A percentile compares a stretch with the other conserved stretches of the same genome.
Conservation (phyloP, 2,113 vertebrate species). For the Chloroceryle aenea region DNA sequence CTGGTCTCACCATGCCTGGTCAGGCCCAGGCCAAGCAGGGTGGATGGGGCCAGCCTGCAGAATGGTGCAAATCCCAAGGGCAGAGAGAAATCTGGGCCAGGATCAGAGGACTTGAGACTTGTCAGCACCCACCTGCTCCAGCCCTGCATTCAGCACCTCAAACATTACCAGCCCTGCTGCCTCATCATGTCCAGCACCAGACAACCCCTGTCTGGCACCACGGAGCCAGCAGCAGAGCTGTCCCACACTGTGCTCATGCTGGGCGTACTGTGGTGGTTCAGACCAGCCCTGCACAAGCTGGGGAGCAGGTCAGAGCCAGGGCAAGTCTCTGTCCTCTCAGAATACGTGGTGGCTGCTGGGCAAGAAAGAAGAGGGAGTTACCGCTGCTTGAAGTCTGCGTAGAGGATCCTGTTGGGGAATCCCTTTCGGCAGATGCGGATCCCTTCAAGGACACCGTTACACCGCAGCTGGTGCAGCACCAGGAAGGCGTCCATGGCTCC, state of each 20-base stretch:
- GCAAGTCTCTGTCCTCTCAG: background rate
- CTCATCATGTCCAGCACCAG: background rate
- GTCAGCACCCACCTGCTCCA: background rate
- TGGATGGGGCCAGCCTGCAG: background rate
- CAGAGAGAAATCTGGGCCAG: background rate
- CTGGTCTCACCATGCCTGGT: background rate
- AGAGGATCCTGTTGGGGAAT: constrained; percentile 92
- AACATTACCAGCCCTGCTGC: background rate
- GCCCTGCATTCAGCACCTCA: background rate
- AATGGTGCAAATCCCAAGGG: background rate
- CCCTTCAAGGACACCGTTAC: constrained; percentile 91
- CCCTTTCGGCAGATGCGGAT: constrained; percentile 94
- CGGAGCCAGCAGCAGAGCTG: background rate
- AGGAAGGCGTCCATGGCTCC: constrained; percentile 90
- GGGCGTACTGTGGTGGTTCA: fast-evolving
- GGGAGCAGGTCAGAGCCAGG: background rate
- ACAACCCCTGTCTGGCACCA: background rate
- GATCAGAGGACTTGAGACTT: background rate
- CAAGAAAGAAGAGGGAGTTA: constrained; percentile 25
- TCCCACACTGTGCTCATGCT: background rate
- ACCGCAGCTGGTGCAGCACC: constrained; percentile 92
- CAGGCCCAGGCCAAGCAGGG: background rate
- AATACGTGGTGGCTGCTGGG: fast-evolving
- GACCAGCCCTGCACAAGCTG: background rate
- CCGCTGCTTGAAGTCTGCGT: constrained; percentile 95